Conservation (phyloP, 2,888 invertebrate genomes). For the Lysandra bellargus region DNA sequence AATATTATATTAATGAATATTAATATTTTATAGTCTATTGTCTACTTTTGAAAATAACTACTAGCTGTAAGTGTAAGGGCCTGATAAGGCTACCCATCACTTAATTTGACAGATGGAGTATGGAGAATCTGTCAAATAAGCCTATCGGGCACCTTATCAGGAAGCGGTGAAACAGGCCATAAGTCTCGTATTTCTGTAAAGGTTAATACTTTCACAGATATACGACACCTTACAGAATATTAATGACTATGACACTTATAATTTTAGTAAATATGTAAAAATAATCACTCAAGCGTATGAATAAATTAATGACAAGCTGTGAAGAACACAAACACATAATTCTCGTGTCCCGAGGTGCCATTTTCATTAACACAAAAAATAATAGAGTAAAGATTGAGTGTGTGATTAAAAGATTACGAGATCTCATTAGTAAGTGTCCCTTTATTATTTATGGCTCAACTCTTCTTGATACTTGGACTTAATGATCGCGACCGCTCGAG, state of each 20-base stretch:
- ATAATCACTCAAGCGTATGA: not conserved
- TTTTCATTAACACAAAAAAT: conserved; percentile 23
- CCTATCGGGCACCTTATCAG: no score
- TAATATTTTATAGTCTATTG: no score
- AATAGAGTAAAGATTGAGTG: conserved; percentile 16
- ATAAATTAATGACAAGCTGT: conserved; percentile 15
- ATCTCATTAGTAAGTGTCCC: conserved; percentile 17
- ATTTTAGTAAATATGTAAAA: not conserved
- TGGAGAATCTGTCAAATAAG: no score
- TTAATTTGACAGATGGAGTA: no score
- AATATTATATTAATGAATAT: no score
- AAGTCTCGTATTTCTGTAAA: no score
- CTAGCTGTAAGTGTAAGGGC: no score
- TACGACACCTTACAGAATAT: not conserved
- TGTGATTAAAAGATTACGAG: conserved; percentile 10
- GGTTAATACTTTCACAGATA: no score
- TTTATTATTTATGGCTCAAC: conserved; percentile 26
- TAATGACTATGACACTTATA: not conserved
- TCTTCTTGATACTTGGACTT: conserved; percentile 21
- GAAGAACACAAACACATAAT: conserved; percentile 4
- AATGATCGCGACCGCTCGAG: conserved; percentile 56
- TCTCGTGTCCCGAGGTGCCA: conserved; percentile 7
- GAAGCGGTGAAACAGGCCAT: no score
- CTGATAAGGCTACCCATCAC: no score
- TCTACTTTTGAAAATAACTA: no score